These are phyloP conservation scores for Diprion similis DNA, from an alignment of 1,140 invertebrate species.

Conservation along the genomic window DNA sequence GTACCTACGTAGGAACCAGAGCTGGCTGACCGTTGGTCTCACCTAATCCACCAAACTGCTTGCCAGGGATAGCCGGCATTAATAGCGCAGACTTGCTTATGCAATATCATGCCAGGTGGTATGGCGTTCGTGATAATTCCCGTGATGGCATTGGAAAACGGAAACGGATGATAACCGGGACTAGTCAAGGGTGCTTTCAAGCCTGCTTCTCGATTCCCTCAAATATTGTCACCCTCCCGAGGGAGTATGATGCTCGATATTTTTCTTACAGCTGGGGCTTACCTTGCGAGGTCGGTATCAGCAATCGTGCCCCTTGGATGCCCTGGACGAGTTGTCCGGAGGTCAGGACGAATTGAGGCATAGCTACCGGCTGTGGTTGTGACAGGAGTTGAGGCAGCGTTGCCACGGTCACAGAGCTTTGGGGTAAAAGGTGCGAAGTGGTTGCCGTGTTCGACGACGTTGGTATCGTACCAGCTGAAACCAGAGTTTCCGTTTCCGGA, in stretches of 20 bases:
- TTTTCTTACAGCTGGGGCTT: slow-evolving; percentile 35
- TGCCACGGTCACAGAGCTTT: slow-evolving; percentile 57
- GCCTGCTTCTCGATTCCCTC: not conserved
- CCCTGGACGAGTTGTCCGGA: slow-evolving; percentile 90
- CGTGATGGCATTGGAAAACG: slow-evolving; percentile 38
- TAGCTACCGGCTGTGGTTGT: slow-evolving; percentile 74
- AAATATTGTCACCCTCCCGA: not conserved
- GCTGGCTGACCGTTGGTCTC: slow-evolving; percentile 5
- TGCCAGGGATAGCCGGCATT: slow-evolving; percentile 59
- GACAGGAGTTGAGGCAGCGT: slow-evolving; percentile 65
- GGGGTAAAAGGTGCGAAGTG: slow-evolving; percentile 54
- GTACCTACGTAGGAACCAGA: not conserved
- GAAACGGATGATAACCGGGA: not conserved
- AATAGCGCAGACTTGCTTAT: slow-evolving; percentile 54
- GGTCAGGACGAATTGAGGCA: slow-evolving; percentile 89
- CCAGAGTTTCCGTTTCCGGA: slow-evolving; percentile 4
- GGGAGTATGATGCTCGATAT: no score
- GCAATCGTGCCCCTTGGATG: slow-evolving; percentile 89
- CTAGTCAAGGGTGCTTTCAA: not conserved
- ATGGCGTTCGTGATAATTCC: not conserved
- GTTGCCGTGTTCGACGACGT: slow-evolving; percentile 59
- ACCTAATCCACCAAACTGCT: not conserved
- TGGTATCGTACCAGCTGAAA: slow-evolving; percentile 48
- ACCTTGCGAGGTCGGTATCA: slow-evolving; percentile 95
- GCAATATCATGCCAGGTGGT: slow-evolving; percentile 53